Conservation (phyloP, 2,797 vertebrate genomes). For the Capromys pilorides region DNA sequence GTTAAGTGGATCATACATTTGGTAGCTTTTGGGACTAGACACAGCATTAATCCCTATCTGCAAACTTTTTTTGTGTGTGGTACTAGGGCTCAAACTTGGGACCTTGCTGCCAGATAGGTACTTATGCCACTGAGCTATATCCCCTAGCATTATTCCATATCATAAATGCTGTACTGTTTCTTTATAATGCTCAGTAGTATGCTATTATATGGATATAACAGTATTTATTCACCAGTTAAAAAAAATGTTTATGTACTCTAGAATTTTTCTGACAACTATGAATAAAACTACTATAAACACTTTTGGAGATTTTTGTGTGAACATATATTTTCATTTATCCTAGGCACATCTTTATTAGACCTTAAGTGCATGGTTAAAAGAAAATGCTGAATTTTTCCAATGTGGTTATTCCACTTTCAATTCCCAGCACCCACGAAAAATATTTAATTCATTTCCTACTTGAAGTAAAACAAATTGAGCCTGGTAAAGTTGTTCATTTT, state of each 20-base stretch:
- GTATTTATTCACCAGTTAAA: not conserved
- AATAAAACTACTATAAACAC: not conserved
- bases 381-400: not conserved
- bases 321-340: slow-evolving; percentile 22
- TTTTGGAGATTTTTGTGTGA: slow-evolving; percentile 22
- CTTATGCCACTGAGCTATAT: too few species aligned
- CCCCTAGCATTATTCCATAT: not conserved
- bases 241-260: not conserved
- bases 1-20: not conserved
- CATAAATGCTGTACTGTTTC: not conserved
- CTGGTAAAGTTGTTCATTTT: slow-evolving; percentile 3
- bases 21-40: not conserved
- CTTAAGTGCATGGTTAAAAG: slow-evolving; percentile 9
- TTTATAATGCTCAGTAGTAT: not conserved
- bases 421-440: not conserved
- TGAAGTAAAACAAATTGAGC: not conserved
- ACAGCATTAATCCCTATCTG: not conserved
- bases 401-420: not conserved
- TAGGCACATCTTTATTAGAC: not conserved
- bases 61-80: too few species aligned
- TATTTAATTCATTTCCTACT: slow-evolving; percentile 18
- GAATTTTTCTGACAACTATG: not conserved
- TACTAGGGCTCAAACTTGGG: too few species aligned
- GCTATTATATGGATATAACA: not conserved
- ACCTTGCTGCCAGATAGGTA: too few species aligned